phyloP scores from a whole-genome alignment of 2,888 invertebrate genomes.

The Polia nebulosa region DNA sequence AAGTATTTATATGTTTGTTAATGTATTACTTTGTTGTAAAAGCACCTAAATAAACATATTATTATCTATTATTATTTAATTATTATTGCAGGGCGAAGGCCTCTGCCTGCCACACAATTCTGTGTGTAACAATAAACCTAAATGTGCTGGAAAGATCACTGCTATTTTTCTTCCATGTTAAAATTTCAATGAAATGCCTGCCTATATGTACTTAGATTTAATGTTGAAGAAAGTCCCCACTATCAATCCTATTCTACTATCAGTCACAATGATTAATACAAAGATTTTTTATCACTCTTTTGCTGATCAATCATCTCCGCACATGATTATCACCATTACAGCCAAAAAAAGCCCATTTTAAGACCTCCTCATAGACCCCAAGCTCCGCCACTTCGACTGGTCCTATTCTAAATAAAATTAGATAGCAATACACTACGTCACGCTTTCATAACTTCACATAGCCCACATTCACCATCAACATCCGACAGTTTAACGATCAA shows the following conservation, averaged over 20 bases:
- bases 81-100: no score
- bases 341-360: not conserved
- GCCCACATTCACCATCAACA: not conserved
- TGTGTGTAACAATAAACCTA: no score
- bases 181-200: no score
- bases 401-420: not conserved
- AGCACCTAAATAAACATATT: no score
- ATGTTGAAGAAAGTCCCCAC: not conserved
- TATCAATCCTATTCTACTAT: not conserved
- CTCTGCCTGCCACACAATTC: no score
- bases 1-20: no score
- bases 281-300: not conserved
- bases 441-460: conserved; percentile 3
- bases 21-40: no score
- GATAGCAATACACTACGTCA: not conserved
- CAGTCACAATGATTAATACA: not conserved
- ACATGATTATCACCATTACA: not conserved
- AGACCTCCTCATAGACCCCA: no score
- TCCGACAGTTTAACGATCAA: conserved; percentile 28
- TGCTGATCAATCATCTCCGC: not conserved
- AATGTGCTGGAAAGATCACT: no score
- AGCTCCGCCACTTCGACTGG: not conserved
- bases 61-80: no score
- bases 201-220: no score
- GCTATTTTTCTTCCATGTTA: no score